Evolutionary conservation across 2,113 vertebrate genomes (phyloP).

Genomic region (Pogonocichla stellata): DNA sequence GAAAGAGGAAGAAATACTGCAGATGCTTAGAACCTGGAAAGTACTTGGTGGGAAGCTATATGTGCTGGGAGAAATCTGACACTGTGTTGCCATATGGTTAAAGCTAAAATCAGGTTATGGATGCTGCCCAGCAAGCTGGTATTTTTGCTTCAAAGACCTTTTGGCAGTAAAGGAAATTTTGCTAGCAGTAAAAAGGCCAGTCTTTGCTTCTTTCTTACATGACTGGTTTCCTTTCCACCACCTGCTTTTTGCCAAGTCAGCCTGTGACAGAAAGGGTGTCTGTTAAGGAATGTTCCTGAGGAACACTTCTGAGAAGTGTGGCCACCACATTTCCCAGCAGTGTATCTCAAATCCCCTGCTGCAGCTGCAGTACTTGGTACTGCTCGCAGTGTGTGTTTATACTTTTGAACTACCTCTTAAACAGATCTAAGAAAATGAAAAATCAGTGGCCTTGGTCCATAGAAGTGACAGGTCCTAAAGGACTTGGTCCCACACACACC

Average conservation of each 20-base stretch:
- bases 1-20: not conserved
- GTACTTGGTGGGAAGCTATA: not conserved
- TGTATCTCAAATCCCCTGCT: rapidly evolving
- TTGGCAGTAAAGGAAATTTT: constrained; percentile 32
- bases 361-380: not conserved
- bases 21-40: not conserved
- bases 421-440: not conserved
- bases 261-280: not conserved
- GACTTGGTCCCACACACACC: not conserved
- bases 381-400: rapidly evolving
- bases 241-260: not conserved
- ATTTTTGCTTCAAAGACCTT: constrained; percentile 58
- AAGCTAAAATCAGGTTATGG: constrained; percentile 51
- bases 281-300: not conserved
- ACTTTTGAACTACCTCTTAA: not conserved
- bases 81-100: constrained; percentile 35
- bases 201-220: constrained; percentile 8
- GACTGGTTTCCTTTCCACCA: not conserved
- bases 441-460: not conserved
- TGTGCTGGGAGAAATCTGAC: not conserved
- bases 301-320: not conserved
- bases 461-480: not conserved
- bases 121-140: constrained; percentile 54
- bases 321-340: not conserved
- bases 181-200: constrained; percentile 33